Percentiles rank a stretch among this genome's conserved stretches.
Evolutionary conservation across 1,140 invertebrate species (phyloP).

Genomic region (Drosophila ohnishii): DNA sequence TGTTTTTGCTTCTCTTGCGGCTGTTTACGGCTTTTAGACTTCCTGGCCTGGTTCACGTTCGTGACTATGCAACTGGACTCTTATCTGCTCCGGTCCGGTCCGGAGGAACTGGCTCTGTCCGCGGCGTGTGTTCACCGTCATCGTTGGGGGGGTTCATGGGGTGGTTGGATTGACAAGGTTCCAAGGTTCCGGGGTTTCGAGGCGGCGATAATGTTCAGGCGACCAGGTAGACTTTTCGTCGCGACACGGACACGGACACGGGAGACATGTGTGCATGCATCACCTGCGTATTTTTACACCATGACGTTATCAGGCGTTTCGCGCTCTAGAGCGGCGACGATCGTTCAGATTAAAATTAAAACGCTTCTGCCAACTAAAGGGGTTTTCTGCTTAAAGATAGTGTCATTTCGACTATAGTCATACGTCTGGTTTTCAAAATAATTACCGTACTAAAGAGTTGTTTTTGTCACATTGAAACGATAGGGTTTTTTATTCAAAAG

Average conservation of each 20-base stretch:
- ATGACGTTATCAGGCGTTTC: conserved; percentile 38
- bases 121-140: conserved; percentile 30
- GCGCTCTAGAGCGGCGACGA: conserved; percentile 21
- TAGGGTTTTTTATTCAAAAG: background rate
- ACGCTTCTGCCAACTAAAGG: conserved; percentile 16
- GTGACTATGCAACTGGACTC: conserved; percentile 59
- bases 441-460: background rate
- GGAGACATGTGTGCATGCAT: conserved; percentile 28
- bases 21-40: conserved; percentile 57
- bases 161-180: conserved; percentile 5
- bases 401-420: conserved; percentile 2
- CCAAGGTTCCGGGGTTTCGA: background rate
- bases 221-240: conserved; percentile 43
- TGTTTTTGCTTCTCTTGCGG: conserved; percentile 12
- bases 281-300: conserved; percentile 48
- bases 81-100: conserved; percentile 43
- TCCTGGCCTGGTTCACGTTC: conserved; percentile 64
- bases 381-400: conserved; percentile 28
- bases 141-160: conserved; percentile 16
- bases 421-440: background rate
- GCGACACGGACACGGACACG: conserved; percentile 24
- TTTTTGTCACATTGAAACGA: background rate
- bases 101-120: conserved; percentile 19
- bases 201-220: conserved; percentile 15
- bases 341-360: conserved; percentile 26